Evolutionary conservation across 2,888 invertebrate species (phyloP).

Genomic region (Cataglyphis livida): DNA sequence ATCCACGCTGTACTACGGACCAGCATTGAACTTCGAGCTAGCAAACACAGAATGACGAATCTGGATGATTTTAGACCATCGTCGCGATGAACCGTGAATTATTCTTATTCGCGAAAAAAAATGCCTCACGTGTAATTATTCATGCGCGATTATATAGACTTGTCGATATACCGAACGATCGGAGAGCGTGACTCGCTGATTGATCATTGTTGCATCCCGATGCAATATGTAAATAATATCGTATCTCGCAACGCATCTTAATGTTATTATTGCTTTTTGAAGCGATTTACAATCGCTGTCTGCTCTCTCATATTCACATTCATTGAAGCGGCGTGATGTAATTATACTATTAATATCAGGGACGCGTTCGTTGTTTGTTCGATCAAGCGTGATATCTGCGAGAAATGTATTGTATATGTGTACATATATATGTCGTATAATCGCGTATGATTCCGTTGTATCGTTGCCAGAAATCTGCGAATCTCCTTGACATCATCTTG

Average conservation of each 20-base stretch:
- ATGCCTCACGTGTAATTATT: background rate
- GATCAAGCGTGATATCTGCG: background rate
- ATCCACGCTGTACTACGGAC: background rate
- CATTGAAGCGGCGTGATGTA: slow-evolving; percentile 42
- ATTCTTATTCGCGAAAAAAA: background rate
- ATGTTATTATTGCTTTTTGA: background rate
- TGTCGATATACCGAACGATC: background rate
- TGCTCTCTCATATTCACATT: slow-evolving; percentile 14
- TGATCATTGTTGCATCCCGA: background rate
- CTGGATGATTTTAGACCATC: background rate
- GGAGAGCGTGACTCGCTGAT: background rate
- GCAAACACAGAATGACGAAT: background rate
- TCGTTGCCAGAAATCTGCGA: slow-evolving; percentile 55
- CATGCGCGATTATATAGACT: background rate
- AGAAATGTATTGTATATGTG: background rate
- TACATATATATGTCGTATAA: background rate
- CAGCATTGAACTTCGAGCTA: slow-evolving; percentile 23
- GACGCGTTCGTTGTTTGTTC: slow-evolving; percentile 32
- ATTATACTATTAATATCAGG: slow-evolving; percentile 73
- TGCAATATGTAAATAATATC: background rate
- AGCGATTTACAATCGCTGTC: slow-evolving; percentile 1
- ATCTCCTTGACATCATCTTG: background rate
- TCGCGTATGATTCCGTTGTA: background rate
- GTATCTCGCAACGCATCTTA: slow-evolving; percentile 10
- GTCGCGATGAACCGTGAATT: background rate